Evolutionary conservation across 2,797 vertebrate genomes (phyloP), one percentile per base, ranked within the genome.

Genomic region (Fistularia commersonii): DNA sequence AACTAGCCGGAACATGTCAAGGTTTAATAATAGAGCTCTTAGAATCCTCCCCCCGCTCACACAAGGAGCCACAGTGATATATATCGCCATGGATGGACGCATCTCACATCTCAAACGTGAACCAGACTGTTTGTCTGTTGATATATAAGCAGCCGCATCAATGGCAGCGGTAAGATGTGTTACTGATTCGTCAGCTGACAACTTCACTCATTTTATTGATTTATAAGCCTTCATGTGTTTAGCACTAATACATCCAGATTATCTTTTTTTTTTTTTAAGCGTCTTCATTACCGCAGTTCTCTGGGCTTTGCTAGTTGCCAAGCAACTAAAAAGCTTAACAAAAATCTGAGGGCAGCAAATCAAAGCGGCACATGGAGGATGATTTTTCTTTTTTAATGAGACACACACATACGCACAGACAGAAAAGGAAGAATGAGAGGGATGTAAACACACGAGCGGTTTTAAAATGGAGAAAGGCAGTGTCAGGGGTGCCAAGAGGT

Each of bases 281-380:
- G 15, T n/a, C 42, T 45, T 45, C 11, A 45, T 45, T 45, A 32
- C 12, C 14, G 51, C 35, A 14, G 42, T 37, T 54, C 32, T 32
- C 42, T 32, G 3, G 23, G 34, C 15, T 38, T 37, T 41, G 49
- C 35, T 6, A 36, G 35, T 51, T 51, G 41, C 51, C 51, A 37
- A 34, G 41, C 51, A 53, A 37, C 41, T 12, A 10, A n/a, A 44
- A 31, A 4, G 4, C 1, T 40, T 13, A 14, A 5, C 23, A 23
- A 23, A 23, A 23, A 23, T 23, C 23, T 23, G 4, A 37, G 35
- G 41, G 43, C 14, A 54, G 51, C 10, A 11, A 42, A 53, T 45
- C 14, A 7, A 45, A 15, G 34, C 33, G 23, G 23, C 40, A 9
- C n/a, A 11, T 45, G 14, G 40, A 36, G 15, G 32, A 34, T 41